A percentile compares a stretch with the other conserved stretches of the same genome.
These are phyloP conservation scores for Fulmarus glacialis DNA, from an alignment of 2,113 vertebrate species.

Conservation along the genomic window DNA sequence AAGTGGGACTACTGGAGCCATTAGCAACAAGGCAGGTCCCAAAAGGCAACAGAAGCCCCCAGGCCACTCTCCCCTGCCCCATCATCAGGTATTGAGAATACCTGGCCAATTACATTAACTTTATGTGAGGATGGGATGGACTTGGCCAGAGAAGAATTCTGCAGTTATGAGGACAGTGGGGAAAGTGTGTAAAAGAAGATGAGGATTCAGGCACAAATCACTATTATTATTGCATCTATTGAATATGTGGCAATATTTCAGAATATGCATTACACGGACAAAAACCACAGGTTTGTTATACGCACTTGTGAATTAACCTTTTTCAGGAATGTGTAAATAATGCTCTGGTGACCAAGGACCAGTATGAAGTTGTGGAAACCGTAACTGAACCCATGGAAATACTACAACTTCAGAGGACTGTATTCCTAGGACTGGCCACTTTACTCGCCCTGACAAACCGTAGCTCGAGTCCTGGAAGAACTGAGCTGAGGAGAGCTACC, in stretches of 20 bases:
- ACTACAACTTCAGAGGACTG: neutral
- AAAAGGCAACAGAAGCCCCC: neutral
- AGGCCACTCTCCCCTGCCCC: neutral
- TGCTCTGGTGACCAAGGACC: neutral
- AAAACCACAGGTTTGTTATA: neutral
- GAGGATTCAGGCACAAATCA: neutral
- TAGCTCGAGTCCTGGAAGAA: neutral
- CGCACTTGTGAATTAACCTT: neutral
- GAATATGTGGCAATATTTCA: neutral
- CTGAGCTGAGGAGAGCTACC: neutral
- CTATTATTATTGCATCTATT: neutral
- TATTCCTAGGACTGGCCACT: neutral
- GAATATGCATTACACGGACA: neutral
- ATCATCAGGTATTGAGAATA: neutral
- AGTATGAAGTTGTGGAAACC: neutral
- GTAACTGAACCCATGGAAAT: neutral
- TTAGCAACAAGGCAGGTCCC: neutral
- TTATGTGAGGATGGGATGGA: neutral
- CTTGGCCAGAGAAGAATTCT: neutral
- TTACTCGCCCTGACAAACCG: neutral
- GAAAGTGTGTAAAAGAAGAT: neutral
- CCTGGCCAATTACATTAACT: neutral
- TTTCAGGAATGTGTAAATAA: neutral
- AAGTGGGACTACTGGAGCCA: neutral
- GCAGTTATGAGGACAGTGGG: neutral